Percentiles rank a stretch among this genome's conserved stretches.
These are phyloP conservation scores for Labrus mixtus DNA, from an alignment of 2,113 vertebrate species.

Conservation along the genomic window DNA sequence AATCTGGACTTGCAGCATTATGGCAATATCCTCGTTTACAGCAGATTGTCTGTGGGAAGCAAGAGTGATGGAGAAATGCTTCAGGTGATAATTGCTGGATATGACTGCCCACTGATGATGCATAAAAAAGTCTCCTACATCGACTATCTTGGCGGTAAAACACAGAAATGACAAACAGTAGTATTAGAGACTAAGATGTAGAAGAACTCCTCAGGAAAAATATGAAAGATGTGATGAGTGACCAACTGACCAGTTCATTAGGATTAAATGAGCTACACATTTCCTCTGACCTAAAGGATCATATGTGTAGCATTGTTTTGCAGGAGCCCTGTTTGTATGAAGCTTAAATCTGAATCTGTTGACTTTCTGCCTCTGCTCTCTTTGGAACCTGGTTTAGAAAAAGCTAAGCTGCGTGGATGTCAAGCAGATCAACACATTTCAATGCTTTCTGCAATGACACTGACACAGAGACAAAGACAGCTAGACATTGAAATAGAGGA, in stretches of 20 bases:
- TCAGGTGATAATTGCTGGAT: neutral
- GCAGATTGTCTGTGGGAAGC: conserved; percentile 3
- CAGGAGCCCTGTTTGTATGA: neutral
- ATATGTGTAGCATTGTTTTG: neutral
- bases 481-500: neutral
- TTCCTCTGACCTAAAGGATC: neutral
- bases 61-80: conserved; percentile 10
- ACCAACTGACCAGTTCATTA: neutral
- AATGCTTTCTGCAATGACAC: conserved; percentile 27
- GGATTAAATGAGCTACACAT: neutral
- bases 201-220: neutral
- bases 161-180: too few relatives aligned
- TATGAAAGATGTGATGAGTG: too few relatives aligned
- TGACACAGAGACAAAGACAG: conserved; percentile 5
- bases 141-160: too few relatives aligned
- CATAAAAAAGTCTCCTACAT: neutral
- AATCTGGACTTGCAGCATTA: neutral
- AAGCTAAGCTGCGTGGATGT: conserved; percentile 13
- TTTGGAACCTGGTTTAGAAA: neutral
- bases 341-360: conserved; percentile 10
- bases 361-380: neutral
- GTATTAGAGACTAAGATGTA: too few relatives aligned
- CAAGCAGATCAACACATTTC: conserved; percentile 20
- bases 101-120: neutral
- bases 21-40: neutral